Evolutionary conservation across 2,113 vertebrate genomes (phyloP).

Genomic region (Xenopus tropicalis): UCB_Xtro_10.0 CM004451.2:28773501-28774000

Average conservation of each 20-base stretch:
- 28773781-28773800: slow-evolving; percentile 26
- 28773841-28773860: slow-evolving; percentile 30
- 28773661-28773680: not conserved
- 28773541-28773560: too few species aligned
- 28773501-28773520: too few species aligned
- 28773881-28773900: slow-evolving; percentile 37
- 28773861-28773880: slow-evolving; percentile 40
- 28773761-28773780: slow-evolving; percentile 18
- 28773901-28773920: slow-evolving; percentile 13
- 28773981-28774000: slow-evolving; percentile 30
- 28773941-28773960: slow-evolving; percentile 21
- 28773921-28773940: slow-evolving; percentile 10
- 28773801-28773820: slow-evolving; percentile 43
- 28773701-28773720: slow-evolving; percentile 22
- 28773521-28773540: too few species aligned
- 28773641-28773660: too few species aligned
- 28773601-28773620: too few species aligned
- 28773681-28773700: slow-evolving; percentile 4
- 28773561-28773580: too few species aligned
- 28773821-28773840: slow-evolving; percentile 38
- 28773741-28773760: slow-evolving; percentile 21
- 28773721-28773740: slow-evolving; percentile 35
- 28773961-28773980: slow-evolving; percentile 16
- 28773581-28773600: too few species aligned
- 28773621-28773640: too few species aligned